A percentile compares a stretch with the other conserved stretches of the same genome.
Conservation (phyloP, 2,113 vertebrate genomes). For the Bubo blakistoni region DNA sequence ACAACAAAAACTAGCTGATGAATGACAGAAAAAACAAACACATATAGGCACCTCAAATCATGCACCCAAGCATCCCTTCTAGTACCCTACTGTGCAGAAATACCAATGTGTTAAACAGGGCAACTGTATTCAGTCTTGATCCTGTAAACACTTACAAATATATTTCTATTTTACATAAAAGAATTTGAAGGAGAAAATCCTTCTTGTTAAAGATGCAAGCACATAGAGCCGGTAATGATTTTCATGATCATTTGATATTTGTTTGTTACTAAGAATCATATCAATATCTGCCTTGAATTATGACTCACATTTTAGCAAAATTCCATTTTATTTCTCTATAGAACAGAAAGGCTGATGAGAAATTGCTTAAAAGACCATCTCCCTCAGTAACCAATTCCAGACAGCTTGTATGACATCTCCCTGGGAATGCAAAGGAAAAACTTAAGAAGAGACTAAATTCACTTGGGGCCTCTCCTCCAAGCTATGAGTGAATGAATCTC, state of each 20-base stretch:
- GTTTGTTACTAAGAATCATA: conserved; percentile 8
- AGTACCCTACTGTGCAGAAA: background rate
- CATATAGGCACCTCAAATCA: background rate
- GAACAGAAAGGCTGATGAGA: conserved; percentile 53
- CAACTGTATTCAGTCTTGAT: background rate
- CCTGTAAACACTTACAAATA: background rate
- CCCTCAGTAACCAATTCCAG: conserved; percentile 53
- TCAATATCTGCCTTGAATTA: conserved; percentile 52
- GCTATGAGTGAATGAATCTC: background rate
- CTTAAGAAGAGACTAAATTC: conserved; percentile 23
- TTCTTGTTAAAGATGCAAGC: background rate
- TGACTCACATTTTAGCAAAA: conserved; percentile 30
- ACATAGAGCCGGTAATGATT: background rate
- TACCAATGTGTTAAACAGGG: background rate
- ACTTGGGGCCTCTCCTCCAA: conserved; percentile 40
- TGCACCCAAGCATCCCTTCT: background rate
- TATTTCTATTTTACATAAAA: background rate
- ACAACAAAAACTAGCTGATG: background rate
- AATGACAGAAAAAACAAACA: background rate
- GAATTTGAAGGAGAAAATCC: background rate
- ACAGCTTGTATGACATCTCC: conserved; percentile 56
- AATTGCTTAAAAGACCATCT: conserved; percentile 44
- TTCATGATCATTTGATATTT: conserved; percentile 17
- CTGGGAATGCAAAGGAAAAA: conserved; percentile 61
- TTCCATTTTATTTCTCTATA: conserved; percentile 36